A percentile compares a stretch with the other conserved stretches of the same genome.
phyloP scores from a whole-genome alignment of 2,888 invertebrate genomes.

The Gastrophysa polygoni region DNA sequence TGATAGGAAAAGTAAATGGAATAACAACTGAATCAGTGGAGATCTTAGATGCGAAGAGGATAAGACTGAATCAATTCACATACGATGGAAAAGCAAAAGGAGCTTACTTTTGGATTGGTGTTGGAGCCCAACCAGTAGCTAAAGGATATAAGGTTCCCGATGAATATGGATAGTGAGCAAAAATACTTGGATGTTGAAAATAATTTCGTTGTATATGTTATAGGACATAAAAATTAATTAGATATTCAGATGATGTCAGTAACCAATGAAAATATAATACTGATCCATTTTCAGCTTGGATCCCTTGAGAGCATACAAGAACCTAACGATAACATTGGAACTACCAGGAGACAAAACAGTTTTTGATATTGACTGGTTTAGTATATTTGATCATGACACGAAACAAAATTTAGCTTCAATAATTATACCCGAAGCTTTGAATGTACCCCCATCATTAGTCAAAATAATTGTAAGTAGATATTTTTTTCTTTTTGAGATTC shows the following conservation, averaged over 20 bases:
- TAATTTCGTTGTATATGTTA: too few species aligned
- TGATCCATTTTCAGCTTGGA: conserved; percentile 73
- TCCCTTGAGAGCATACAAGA: conserved; percentile 73
- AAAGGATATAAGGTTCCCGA: conserved; percentile 85
- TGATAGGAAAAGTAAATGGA: conserved; percentile 68
- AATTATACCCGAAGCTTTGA: conserved; percentile 78
- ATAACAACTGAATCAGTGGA: conserved; percentile 76
- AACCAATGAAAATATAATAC: too few species aligned
- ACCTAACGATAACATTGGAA: conserved; percentile 74
- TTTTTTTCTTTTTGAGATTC: too few species aligned
- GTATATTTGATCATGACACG: conserved; percentile 74
- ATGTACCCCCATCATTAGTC: conserved; percentile 85
- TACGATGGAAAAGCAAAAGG: conserved; percentile 80
- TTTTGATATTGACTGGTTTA: conserved; percentile 84
- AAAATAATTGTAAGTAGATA: conserved; percentile 61
- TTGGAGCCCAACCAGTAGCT: conserved; percentile 84
- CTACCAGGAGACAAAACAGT: conserved; percentile 84
- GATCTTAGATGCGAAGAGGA: conserved; percentile 80
- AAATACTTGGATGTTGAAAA: background rate
- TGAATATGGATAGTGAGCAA: conserved; percentile 89
- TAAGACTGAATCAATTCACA: conserved; percentile 75
- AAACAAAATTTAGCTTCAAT: conserved; percentile 75
- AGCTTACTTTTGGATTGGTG: conserved; percentile 87
- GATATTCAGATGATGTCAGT: too few species aligned
- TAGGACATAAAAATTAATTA: too few species aligned